Evolutionary conservation across 1,140 invertebrate genomes (phyloP), one percentile per base, ranked within the genome.

Genomic region (Lasaia peninsularis): DNA sequence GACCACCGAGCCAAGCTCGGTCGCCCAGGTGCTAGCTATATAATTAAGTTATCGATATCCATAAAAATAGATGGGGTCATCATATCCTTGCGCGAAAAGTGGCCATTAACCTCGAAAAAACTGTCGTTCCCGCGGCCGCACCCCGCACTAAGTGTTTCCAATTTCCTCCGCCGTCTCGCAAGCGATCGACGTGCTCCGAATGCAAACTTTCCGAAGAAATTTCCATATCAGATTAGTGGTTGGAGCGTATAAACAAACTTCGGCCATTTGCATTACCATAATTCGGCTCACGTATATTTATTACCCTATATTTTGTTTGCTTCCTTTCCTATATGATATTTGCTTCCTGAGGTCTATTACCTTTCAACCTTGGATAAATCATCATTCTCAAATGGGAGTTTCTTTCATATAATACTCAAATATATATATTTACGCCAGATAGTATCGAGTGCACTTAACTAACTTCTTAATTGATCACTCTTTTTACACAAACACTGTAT

Each of bases 171-270:
- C 56, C 37, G 28, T 37, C 34, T 24, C 21, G 34, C 32, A 16
- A 33, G 55, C 59, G 40, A 44, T 44, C 51, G 53, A 61, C 37
- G 55, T 55, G 21, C 58, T 20, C 8, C 18, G 37, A 37, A 53
- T 12, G 7, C 37, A 8, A 44, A 58, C 33, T 52, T 52, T 12
- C 49, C 20, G 24, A 58, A 50, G 18, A 52, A 48, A 61, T 61
- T 61, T 56, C 53, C 59, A 56, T 61, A 61, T 61, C 59, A 50
- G 59, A 61, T 61, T 56, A 56, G 59, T 28, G 28, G 52, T 40
- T 51, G 14, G 33, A 51, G 10, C 40, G 20, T 48, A 48, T 11
- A 54, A 51, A 34, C 32, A 34, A 63, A 63, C 56, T 58, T 57
- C 4, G 31, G 24, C 51, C 49, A 53, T 62, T 62, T 62, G 20